Evolutionary conservation across 1,140 invertebrate genomes (phyloP), one percentile per base, ranked within the genome.

Genomic region (Andrena cerasifolii): DNA sequence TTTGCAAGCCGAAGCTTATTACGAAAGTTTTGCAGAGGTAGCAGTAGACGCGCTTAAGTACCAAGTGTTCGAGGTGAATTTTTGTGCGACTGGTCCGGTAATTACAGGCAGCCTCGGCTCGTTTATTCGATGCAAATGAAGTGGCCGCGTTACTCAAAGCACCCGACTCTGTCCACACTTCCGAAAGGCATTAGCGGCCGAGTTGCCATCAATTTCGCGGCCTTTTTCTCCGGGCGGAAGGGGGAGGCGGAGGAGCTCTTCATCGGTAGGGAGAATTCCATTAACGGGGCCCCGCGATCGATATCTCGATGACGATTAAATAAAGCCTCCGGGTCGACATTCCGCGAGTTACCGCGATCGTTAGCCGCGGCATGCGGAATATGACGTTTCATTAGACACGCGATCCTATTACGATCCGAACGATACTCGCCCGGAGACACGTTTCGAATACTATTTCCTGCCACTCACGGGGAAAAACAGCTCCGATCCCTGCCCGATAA

Each of bases 241-340:
- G 24, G 21, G 12, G 76, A 82, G 68, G 18, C 71, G 70, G 3
- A 5, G 43, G 56, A 68, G 78, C 76, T 87, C 82, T 68, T 83
- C 80, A 85, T 81, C 77, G 45, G 51, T 56, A 28, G 62, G 53
- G 62, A 78, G 79, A 83, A 83, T 80, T 61, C 54, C 73, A 80
- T 51, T 28, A 40, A 18, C n/a, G 26, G 8, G 47, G 33, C 58
- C 36, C 24, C 49, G 26, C 62, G 79, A 67, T 72, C 79, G 67
- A 83, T 78, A 83, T 58, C 47, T 67, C 26, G 45, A 71, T 56
- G 61, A 71, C 68, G 66, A 81, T 83, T 78, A 54, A 82, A 80
- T 63, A 54, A 59, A 82, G 31, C 26, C 21, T 40, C 31, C 21
- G 18, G 31, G 26, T 72, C 73, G 66, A 62, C 78, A 80, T 83